Base-by-base conservation (phyloP, 2,113 vertebrate species). In the Amphilophus citrinellus region DNA sequence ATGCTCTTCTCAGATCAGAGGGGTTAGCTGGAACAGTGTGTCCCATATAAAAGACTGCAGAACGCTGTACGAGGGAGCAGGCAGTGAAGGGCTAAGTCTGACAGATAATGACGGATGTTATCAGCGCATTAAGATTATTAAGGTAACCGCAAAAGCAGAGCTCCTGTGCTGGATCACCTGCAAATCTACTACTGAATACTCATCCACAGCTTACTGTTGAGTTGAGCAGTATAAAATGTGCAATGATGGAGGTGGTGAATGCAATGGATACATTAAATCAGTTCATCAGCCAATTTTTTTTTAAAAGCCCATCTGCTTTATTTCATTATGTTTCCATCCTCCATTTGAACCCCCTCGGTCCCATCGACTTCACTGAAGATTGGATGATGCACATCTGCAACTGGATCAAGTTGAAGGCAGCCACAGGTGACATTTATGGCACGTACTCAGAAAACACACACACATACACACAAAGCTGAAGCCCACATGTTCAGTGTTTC, bases 161-260 rank as follows among this genome's bases (percentile, higher is more conserved):
- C 80, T 80, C 77, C 44, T 61, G 32, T 85, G 90, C 88, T 89
- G 85, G 89, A 93, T 89, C 88, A 83, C 81, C 83, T 91, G 90
- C 91, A 91, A 91, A 91, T 90, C 88, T 92, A 95, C 95, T 95
- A 94, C 93, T 95, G 93, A 95, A 82, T 93, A 65, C 83, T 89
- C 90, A 85, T 82, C 71, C 83, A 73, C 66, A 86, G 88, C 42
- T 68, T 79, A 84, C 82, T 87, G 81, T 89, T 91, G 61, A 81
- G 13, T 77, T 53, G 80, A 79, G 82, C 86, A 91, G 91, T 90
- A 76, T 87, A 79, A 90, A 86, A 91, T 87, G 93, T 95, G 94
- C 94, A 95, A 93, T 93, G 92, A 85, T 62, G 76, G 79, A 87
- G 83, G 75, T 71, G 68, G 42, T 82, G 47, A 93, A 88, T 83